These are phyloP conservation scores for Drosophila yooni DNA, from an alignment of 2,888 invertebrate species.

Conservation along the genomic window DNA sequence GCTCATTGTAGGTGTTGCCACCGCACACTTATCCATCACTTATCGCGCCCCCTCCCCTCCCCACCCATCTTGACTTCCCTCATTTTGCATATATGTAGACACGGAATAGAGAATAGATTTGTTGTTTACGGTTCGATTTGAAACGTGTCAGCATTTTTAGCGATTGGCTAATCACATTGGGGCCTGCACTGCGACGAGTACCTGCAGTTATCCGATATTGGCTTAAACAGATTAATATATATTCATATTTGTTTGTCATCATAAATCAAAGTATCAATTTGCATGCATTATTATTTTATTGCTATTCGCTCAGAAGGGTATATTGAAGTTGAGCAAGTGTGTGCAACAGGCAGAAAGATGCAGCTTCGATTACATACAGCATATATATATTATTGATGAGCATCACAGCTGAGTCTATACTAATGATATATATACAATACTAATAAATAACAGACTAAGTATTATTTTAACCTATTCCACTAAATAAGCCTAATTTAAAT, in stretches of 20 bases:
- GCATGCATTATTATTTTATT: not conserved
- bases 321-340: not conserved
- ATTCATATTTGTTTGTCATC: not conserved
- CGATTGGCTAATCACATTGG: constrained; percentile 1
- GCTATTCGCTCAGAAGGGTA: not conserved
- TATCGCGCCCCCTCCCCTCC: not conserved
- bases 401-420: not conserved
- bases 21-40: constrained; percentile 52
- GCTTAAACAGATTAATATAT: not conserved
- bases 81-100: constrained; percentile 12
- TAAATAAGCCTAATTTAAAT: too few relatives aligned
- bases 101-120: not conserved
- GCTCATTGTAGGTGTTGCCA: constrained; percentile 80
- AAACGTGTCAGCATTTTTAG: constrained; percentile 20
- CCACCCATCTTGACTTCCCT: not conserved
- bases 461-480: fast-evolving
- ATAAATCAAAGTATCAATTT: not conserved
- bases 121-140: not conserved
- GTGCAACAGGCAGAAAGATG: not conserved
- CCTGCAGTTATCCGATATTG: not conserved
- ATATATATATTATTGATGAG: not conserved
- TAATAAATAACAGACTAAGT: not conserved
- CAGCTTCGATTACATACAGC: not conserved
- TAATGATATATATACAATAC: too few relatives aligned
- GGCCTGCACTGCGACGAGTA: not conserved